Evolutionary conservation across 1,140 invertebrate species (phyloP).

Genomic region (Piezodorus guildinii): DNA sequence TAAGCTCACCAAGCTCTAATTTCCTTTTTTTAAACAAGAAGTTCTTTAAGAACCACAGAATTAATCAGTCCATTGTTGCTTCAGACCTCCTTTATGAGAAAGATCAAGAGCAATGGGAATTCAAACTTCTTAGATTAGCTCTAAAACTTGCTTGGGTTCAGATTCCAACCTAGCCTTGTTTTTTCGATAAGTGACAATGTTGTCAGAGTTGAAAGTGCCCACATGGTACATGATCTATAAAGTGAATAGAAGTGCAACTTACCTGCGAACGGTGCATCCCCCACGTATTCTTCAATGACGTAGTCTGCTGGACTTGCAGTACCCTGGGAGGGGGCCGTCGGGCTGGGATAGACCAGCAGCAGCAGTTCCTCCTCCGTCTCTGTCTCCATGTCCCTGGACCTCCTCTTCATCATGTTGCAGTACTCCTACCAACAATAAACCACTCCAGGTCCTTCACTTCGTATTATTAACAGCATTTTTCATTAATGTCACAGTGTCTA

Average conservation of each 20-base stretch:
- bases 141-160: too few relatives aligned
- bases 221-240: too few relatives aligned
- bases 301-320: slow-evolving; percentile 59
- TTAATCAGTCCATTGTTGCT: too few relatives aligned
- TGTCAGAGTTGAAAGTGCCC: too few relatives aligned
- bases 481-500: not conserved
- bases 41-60: too few relatives aligned
- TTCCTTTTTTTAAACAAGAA: too few relatives aligned
- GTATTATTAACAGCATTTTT: not conserved
- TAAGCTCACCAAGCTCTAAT: too few relatives aligned
- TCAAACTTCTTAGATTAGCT: too few relatives aligned
- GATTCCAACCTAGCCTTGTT: too few relatives aligned
- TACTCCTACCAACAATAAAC: slow-evolving; percentile 48
- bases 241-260: slow-evolving; percentile 32
- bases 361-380: slow-evolving; percentile 53
- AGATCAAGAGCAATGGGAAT: too few relatives aligned
- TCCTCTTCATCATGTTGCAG: slow-evolving; percentile 42
- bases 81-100: too few relatives aligned
- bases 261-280: slow-evolving; percentile 79
- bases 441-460: not conserved
- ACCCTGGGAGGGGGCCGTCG: slow-evolving; percentile 46
- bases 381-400: slow-evolving; percentile 68
- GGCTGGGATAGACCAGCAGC: slow-evolving; percentile 41
- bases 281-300: slow-evolving; percentile 71
- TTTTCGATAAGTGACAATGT: too few relatives aligned